Evolutionary conservation across 30 jellyfish, hydroid and myxozoan genomes (phyloP), one percentile per base, ranked within the genome.

Genomic region (Aurelia aurita): DNA sequence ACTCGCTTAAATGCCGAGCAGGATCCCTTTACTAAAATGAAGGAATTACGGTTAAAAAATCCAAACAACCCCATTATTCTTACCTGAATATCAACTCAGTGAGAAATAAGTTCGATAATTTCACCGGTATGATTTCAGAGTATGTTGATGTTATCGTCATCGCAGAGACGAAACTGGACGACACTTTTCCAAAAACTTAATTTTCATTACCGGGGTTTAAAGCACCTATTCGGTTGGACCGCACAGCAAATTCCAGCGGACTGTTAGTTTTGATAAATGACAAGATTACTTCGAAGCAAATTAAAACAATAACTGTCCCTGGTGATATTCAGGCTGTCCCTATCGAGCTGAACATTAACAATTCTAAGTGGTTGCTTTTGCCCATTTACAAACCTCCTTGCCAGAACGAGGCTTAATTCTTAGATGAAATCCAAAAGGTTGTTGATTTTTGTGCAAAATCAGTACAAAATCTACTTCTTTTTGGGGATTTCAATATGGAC

Each of bases 401-500:
- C 91, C 46, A 67, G 9, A n/a, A n/a, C 39, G 15, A 14, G 32
- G n/a, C n/a, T n/a, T n/a, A 68, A 12, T 68, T 11, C 45, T 82
- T 63, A 68, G 45, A 63, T 31, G n/a, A n/a, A n/a, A n/a, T n/a
- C n/a, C n/a, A n/a, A n/a, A n/a, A n/a, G 54, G 54, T 67, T 28
- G 21, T 66, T 54, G 85, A 66, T 22, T 26, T 3, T 46, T 80
- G 3, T 47, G 25, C 61, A 35, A 63, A 49, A n/a, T 0, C 44
- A 44, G 62, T 16, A 22, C 83, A 80, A 64, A 77, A 58, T 18
- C n/a, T 77, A 3, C 22, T 77, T 19, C n/a, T 59, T 10, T 20
- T 77, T 26, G 88, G 77, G 7, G 83, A 63, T 54, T 45, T 80
- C 5, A 49, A 80, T 53, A 28, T 5, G n/a, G 91, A 82, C 49